Conservation (phyloP, 1,140 invertebrate species). For the Scylla paramamosain region DNA sequence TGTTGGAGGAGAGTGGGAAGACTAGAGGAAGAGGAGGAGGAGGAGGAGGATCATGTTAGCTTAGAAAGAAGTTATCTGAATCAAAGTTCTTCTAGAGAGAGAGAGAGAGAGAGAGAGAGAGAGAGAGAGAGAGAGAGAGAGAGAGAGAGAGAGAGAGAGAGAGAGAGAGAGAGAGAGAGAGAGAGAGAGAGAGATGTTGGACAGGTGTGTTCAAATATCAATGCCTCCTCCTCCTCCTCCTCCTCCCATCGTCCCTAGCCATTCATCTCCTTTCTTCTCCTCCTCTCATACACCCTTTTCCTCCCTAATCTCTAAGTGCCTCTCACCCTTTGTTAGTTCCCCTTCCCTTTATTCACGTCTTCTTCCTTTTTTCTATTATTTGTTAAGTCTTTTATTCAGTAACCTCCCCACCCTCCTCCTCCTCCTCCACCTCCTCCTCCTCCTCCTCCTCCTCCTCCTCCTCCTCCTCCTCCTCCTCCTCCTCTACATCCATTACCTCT, state of each 20-base stretch:
- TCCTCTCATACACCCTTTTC: not conserved
- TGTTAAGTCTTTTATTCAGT: constrained; percentile 26
- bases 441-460: not conserved
- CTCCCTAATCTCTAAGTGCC: constrained; percentile 11
- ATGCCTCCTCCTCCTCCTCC: not conserved
- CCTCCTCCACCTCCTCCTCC: not conserved
- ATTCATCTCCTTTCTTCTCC: constrained; percentile 28
- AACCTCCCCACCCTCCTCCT: not conserved
- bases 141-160: not conserved
- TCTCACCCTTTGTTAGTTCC: constrained; percentile 12
- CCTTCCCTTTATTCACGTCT: not conserved
- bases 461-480: not conserved
- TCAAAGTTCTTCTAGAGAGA: not conserved
- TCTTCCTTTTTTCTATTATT: constrained; percentile 13
- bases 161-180: constrained; percentile 40
- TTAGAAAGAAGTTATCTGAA: not conserved
- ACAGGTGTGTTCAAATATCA: constrained; percentile 32
- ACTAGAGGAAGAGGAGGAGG: not conserved
- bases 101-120: constrained; percentile 40
- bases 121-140: constrained; percentile 1
- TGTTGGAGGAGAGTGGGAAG: not conserved
- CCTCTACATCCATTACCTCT: not conserved
- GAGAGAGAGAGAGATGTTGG: constrained; percentile 28
- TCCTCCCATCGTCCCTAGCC: constrained; percentile 32
- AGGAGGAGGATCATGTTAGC: not conserved